Evolutionary conservation across 2,113 vertebrate genomes (phyloP), one percentile per base, ranked within the genome.

Genomic region (human (Homo sapiens)): DNA sequence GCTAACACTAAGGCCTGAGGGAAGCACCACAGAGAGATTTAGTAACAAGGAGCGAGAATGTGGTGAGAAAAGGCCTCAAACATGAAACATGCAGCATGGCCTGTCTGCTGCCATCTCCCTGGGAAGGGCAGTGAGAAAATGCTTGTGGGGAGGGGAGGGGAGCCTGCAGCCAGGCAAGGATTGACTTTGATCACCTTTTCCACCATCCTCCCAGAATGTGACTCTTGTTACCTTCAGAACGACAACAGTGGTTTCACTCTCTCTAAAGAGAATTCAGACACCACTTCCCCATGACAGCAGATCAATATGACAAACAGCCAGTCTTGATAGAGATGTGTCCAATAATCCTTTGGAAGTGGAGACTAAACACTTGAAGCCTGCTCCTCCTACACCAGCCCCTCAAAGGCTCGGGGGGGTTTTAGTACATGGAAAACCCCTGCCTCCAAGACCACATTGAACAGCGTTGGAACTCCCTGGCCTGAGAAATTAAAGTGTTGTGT

Each of bases 141-240:
- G 2, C 17, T 4, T 20, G n/a, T 43, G 18, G 18, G 6, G 22
- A 38, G 16, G n/a, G 2, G 8, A 70, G 11, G 8, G 20, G 30
- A 0, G 10, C 2, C 0, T 3, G 1, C 1, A 25, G 27, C 3
- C 27, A 12, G 35, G 23, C 20, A 4, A 20, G 30, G 11, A 27
- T 14, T 1, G 25, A 12, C n/a, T 35, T 25, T 59, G 6, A 70
- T 30, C 20, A 8, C 35, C 18, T 38, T 72, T 61, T 10, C 32
- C 3, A 20, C 22, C 20, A 0, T 40, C 30, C 66, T 30, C 6
- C 81, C 79, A 4, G 9, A 61, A 38, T 30, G 55, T 22, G 45
- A 11, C 17, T 38, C 43, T 35, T 27, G 23, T 20, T 40, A 14
- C 2, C 4, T 18, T 64, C 27, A 45, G 55, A 90, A n/a, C 23